Base-by-base conservation (phyloP, 2,797 vertebrate genomes). In the Ibycter americanus region DNA sequence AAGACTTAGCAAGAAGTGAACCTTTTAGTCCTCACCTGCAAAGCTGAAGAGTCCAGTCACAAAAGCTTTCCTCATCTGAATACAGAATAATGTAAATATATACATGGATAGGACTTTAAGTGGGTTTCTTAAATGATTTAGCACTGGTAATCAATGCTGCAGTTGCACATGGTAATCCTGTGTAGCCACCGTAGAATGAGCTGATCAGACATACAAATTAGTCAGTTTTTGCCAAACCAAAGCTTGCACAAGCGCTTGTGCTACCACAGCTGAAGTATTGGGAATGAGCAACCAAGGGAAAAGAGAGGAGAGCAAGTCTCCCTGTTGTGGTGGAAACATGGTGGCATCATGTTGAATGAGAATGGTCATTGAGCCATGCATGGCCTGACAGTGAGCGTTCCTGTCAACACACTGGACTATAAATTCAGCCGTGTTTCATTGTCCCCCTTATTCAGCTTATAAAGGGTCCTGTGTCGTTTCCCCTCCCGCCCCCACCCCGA, bases 401-500 rank as follows among this genome's bases (percentile, higher is more conserved):
- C 36, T 67, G 34, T 61, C 27, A 73, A 42, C 47, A 72, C 40
- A 15, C 2, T 40, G 40, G 23, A 12, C 22, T 78, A 38, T 36
- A 54, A 72, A 78, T 61, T 55, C 31, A 72, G 21, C 54, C 1
- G 6, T 54, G n/a, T n/a, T 71, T 72, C 72, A 72, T 26, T 34
- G 49, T 15, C 22, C 12, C 5, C 40, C 12, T 59, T 59, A 38
- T n/a, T 74, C 46, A 54, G 52, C 40, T 83, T 47, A 15, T 36
- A 66, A 66, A 36, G 18, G 31, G 47, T 29, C 15, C 31, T 13
- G 10, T 72, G 40, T 61, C 38, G 13, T 40, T 40, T 11, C 38
- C 38, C 38, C 11, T 12, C 40, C 12, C 7, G 1, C 1, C 19
- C 22, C 8, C 5, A 8, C 3, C 11, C 12, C n/a, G 27, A 25